Evolutionary conservation across 1,140 invertebrate genomes (phyloP), one percentile per base, ranked within the genome.

Genomic region (Galleria mellonella): DNA sequence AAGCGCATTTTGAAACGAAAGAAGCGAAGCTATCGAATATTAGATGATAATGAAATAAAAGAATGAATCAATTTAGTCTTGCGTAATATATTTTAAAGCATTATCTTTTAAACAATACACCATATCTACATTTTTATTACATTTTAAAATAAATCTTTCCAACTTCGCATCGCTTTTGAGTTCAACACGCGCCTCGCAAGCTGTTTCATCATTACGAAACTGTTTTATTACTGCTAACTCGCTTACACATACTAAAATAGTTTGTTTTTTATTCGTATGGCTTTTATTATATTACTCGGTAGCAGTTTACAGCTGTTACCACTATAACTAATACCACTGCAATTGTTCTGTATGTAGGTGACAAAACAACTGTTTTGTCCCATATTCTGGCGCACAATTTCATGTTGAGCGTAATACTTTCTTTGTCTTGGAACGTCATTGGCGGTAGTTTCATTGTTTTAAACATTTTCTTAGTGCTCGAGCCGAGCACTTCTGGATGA

Each of bases 361-460:
- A 54, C 53, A 54, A 50, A 62, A 58, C 53, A 60, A 56, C 50
- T 49, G 45, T 51, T 49, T 15, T 39, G 15, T 38, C 43, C 53
- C 50, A 63, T 53, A 59, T 56, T 50, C 52, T 40, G 43, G 45
- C 43, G 48, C 43, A 45, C 45, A 57, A 51, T 56, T 56, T 51
- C 43, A 61, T 42, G 44, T 56, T 32, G 48, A 56, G 47, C 38
- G 47, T 47, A 23, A 23, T 23, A 15, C 14, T 55, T 56, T 53
- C 43, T 51, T 54, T 59, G 44, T 53, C 51, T 37, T 44, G 9
- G 30, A 36, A 38, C 30, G 38, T 42, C 32, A 36, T 35, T 38
- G 32, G 17, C 2, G 17, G 17, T 23, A 23, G 17, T 23, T 23
- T 23, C 17, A 23, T 23, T 23, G 17, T 23, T 23, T 23, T 23